Base-by-base conservation (phyloP, 2,113 vertebrate species). In the Coturnix japonica region DNA sequence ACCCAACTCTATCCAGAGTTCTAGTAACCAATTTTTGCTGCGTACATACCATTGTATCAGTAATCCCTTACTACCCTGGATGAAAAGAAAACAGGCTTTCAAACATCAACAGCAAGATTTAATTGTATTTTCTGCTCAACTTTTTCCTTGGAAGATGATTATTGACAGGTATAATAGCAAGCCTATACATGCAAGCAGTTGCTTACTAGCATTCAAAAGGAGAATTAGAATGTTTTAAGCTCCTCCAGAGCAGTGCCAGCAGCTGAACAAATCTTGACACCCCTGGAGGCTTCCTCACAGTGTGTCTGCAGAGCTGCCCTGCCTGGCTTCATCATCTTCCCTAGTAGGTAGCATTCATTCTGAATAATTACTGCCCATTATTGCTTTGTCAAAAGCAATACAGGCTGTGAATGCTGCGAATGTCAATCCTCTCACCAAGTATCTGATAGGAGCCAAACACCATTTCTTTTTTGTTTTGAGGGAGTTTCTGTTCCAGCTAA, bases 301-400 rank as follows among this genome's bases (percentile, higher is more conserved):
- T 10, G 54, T 31, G 17, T 79, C 74, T 71, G 65, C 0, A 54
- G 31, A 76, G 56, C 22, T 37, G 33, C 41, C n/a, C 84, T 75
- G 77, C 61, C 59, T 57, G 1, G 8, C 26, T 93, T 85, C 63
- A 93, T 89, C 72, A 94, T 47, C 79, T 61, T 70, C 53, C 84
- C 73, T 92, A 76, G 91, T 67, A 96, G 84, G 94, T 93, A 89
- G 72, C n/a, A 51, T 20, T 79, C 59, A 70, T 30, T 72, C 56
- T 35, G 20, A 94, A 63, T 53, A 91, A 87, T 60, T 89, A 87
- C 4, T 70, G 64, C 21, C 71, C 33, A 67, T 59, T 79, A 85
- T 53, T 90, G 63, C 84, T 84, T 70, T 91, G 78, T 87, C 78
- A 85, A 35, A 64, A 39, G 60, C 74, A 79, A 82, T 21, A 60